These are phyloP conservation scores for Varroa destructor DNA, from an alignment of 1,140 invertebrate species.

Conservation along the genomic window DNA sequence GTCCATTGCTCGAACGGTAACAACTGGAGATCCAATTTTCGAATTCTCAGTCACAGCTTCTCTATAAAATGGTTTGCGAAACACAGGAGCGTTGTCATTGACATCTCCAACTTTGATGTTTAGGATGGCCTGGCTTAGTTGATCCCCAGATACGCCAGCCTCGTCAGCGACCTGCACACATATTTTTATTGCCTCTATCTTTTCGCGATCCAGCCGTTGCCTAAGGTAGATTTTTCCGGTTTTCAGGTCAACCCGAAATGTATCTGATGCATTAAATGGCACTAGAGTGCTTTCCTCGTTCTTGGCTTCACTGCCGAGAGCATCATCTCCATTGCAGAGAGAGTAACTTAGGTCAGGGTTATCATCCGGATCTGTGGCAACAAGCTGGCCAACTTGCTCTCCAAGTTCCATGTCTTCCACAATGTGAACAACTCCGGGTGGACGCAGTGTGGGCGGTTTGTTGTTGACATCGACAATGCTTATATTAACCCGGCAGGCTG, in stretches of 20 bases:
- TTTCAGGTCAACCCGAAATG: constrained; percentile 33
- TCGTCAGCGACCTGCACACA: constrained; percentile 67
- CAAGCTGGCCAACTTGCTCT: constrained; percentile 42
- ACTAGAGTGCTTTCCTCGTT: constrained; percentile 53
- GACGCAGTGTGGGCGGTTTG: constrained; percentile 57
- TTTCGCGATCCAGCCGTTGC: constrained; percentile 61
- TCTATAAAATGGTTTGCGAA: constrained; percentile 60
- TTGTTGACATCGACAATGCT: constrained; percentile 80
- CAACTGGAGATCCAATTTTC: constrained; percentile 64
- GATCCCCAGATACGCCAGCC: constrained; percentile 55
- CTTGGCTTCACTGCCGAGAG: constrained; percentile 44
- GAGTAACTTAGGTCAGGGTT: constrained; percentile 58
- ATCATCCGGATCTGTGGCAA: constrained; percentile 63
- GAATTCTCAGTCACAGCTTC: constrained; percentile 72
- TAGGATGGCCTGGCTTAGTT: constrained; percentile 52
- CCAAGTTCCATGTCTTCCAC: constrained; percentile 60
- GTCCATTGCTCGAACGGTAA: constrained; percentile 68
- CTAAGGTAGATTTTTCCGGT: constrained; percentile 31
- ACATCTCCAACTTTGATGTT: constrained; percentile 61
- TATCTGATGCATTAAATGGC: constrained; percentile 34
- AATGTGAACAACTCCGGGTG: constrained; percentile 50
- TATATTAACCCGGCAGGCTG: constrained; percentile 59
- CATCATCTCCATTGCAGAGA: constrained; percentile 40
- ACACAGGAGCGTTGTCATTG: constrained; percentile 81
- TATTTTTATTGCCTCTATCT: constrained; percentile 61